Evolutionary conservation across 37 sponge, comb jelly and placozoan genomes (phyloP).

Genomic region (Chondrosia reniformis): DNA sequence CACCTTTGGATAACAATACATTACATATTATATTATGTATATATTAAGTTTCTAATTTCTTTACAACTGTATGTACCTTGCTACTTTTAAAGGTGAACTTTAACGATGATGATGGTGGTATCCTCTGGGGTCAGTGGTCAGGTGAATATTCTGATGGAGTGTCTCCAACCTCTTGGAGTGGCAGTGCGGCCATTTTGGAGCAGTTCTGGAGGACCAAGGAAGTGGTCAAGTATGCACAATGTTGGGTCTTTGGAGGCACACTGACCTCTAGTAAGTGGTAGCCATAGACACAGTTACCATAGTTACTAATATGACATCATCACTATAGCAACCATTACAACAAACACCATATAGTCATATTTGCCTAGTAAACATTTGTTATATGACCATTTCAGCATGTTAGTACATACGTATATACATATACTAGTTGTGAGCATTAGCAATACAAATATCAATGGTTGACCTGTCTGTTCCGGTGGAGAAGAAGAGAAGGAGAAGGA

Average conservation of each 20-base stretch:
- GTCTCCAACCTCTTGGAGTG: conserved; percentile 70
- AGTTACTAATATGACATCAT: background rate
- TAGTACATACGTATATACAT: too few relatives aligned
- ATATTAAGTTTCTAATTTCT: too few relatives aligned
- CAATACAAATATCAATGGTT: too few relatives aligned
- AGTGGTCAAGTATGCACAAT: conserved; percentile 72
- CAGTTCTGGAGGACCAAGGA: conserved; percentile 51
- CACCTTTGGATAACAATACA: too few relatives aligned
- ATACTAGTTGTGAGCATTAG: too few relatives aligned
- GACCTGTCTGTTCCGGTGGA: too few relatives aligned
- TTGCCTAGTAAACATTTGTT: background rate
- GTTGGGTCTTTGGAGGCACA: conserved; percentile 78
- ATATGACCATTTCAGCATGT: too few relatives aligned
- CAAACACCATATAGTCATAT: background rate
- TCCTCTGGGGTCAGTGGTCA: conserved; percentile 59
- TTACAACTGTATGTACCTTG: background rate
- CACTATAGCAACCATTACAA: background rate
- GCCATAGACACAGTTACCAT: background rate
- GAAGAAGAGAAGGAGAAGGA: too few relatives aligned
- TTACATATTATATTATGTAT: too few relatives aligned
- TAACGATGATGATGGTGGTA: conserved; percentile 57
- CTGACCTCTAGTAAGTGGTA: conserved; percentile 64
- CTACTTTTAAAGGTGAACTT: background rate
- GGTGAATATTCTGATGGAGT: conserved; percentile 44
- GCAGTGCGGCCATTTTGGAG: conserved; percentile 57